Evolutionary conservation across 1,140 invertebrate genomes (phyloP).

Genomic region (Macrosteles quadrilineatus): DNA sequence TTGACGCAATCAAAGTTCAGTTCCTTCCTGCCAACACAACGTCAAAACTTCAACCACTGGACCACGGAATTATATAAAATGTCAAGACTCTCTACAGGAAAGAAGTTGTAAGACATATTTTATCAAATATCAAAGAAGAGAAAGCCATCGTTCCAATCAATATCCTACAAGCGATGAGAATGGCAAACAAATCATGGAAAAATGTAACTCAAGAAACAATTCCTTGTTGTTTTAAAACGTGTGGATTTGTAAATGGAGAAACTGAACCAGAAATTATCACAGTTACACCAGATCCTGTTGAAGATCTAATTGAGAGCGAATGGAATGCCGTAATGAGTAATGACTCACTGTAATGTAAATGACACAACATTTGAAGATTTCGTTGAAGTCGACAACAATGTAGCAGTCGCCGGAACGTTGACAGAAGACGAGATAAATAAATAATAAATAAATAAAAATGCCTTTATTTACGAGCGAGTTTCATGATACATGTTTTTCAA

Average conservation of each 20-base stretch:
- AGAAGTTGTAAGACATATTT: background rate
- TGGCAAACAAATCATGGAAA: background rate
- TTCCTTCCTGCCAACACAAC: background rate
- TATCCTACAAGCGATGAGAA: background rate
- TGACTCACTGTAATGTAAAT: too few species aligned
- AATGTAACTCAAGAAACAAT: background rate
- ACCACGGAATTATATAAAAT: background rate
- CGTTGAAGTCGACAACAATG: too few species aligned
- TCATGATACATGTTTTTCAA: too few species aligned
- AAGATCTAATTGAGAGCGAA: too few species aligned
- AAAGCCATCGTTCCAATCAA: background rate
- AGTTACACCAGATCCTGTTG: too few species aligned
- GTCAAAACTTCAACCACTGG: background rate
- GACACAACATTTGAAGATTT: too few species aligned
- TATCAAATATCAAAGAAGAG: background rate
- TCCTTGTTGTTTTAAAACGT: background rate
- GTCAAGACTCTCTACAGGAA: background rate
- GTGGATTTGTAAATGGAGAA: constrained; percentile 2
- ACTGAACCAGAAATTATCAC: too few species aligned
- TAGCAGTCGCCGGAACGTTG: too few species aligned
- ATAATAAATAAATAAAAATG: too few species aligned
- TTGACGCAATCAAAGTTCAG: background rate
- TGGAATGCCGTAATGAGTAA: too few species aligned
- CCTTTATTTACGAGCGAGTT: too few species aligned
- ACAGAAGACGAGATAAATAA: too few species aligned